Conservation (phyloP, 2,113 vertebrate genomes). For the Theristicus caerulescens region DNA sequence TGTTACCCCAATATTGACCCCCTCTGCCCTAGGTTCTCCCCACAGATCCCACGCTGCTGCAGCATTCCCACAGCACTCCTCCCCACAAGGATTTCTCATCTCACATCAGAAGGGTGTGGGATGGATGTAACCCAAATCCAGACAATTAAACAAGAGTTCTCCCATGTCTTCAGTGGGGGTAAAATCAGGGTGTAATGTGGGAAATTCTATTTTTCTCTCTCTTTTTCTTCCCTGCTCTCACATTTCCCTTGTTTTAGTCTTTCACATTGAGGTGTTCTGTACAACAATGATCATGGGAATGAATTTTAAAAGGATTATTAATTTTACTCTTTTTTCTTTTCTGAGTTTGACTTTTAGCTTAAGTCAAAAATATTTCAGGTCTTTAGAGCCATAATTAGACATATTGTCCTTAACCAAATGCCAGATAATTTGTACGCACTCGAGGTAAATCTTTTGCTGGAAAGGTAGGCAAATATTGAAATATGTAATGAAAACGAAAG, state of each 20-base stretch:
- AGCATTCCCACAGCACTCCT: background rate
- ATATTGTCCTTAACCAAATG: slow-evolving; percentile 75
- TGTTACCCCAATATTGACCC: too few relatives aligned
- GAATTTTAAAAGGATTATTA: slow-evolving; percentile 73
- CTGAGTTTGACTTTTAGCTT: slow-evolving; percentile 67
- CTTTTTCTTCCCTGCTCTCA: background rate
- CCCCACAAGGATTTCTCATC: background rate
- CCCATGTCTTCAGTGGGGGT: background rate
- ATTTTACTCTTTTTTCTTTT: slow-evolving; percentile 6
- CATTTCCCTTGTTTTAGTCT: slow-evolving; percentile 12
- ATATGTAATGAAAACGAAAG: slow-evolving; percentile 67
- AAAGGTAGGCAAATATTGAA: slow-evolving; percentile 79
- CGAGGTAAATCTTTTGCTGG: slow-evolving; percentile 70
- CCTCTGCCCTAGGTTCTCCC: background rate
- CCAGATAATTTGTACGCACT: slow-evolving; percentile 72
- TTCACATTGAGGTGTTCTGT: background rate
- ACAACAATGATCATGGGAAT: slow-evolving; percentile 25
- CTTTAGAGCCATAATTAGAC: slow-evolving; percentile 75
- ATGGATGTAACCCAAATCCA: background rate
- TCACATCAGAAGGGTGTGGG: background rate
- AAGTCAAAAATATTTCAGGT: slow-evolving; percentile 72
- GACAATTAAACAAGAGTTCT: background rate
- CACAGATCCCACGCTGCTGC: accelerated
- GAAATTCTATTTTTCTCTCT: background rate
- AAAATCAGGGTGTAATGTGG: background rate